Evolutionary conservation across 2,888 invertebrate genomes (phyloP), one percentile per base, ranked within the genome.

Genomic region (Athetis lepigone): DNA sequence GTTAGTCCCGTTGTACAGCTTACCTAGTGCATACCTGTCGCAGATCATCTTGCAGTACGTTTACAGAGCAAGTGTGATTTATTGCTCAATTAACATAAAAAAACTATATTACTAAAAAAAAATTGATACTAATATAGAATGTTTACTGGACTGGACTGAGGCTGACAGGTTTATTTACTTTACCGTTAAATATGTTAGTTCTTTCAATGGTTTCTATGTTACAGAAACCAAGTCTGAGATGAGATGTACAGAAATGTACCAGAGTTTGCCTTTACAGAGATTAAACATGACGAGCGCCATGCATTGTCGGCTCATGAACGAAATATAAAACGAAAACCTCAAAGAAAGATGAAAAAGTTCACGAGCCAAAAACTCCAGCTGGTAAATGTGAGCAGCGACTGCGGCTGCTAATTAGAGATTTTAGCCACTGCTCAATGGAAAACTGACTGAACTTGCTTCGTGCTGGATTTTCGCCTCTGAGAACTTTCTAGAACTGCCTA

Each of bases 391-490:
- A 64, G 70, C 46, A 55, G 70, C 39, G 47, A 57, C 39, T 49
- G 58, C 39, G 19, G 37, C 58, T 60, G 52, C 77, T 76, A 76
- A 79, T 79, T 79, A 79, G 66, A 42, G 54, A 57, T 63, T 68
- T 57, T 27, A 60, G 49, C 36, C 43, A 47, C 25, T 61, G 56
- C 64, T 67, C 56, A 60, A 33, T 60, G 58, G 25, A 27, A 57
- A 62, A 25, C 49, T 37, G 43, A 36, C 55, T 19, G 40, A 57
- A 55, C 56, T 65, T 23, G 25, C 47, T 58, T 40, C 37, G 11
- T 21, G 33, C 60, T 39, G 47, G 40, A 54, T 50, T 57, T 60
- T 51, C 9, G 46, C 27, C 37, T 46, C 42, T 40, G 49, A 54
- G 51, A 18, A 51, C 29, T 58, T 70, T 70, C 42, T 36, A 55